Conservation (phyloP, 2,113 vertebrate species). For the Cynoglossus semilaevis region DNA sequence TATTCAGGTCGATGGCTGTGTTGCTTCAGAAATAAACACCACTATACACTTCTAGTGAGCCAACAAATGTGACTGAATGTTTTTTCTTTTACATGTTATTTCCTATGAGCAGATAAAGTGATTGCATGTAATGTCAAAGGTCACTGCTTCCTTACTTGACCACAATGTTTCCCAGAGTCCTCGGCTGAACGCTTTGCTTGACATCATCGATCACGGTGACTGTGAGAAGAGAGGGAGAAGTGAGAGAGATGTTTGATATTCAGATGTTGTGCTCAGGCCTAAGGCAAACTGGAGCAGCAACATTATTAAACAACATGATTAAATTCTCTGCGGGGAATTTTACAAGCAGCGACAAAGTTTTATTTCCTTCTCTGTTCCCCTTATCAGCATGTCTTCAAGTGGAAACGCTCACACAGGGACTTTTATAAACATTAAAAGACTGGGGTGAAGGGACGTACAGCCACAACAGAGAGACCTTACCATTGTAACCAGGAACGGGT, state of each 20-base stretch:
- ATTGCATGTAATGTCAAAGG: no score
- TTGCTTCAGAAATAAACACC: no score
- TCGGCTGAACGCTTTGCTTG: slow-evolving; percentile 82
- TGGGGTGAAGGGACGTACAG: no score
- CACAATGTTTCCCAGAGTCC: slow-evolving; percentile 91
- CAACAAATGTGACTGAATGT: no score
- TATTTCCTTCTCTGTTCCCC: background rate
- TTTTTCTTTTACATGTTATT: no score
- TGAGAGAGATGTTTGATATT: slow-evolving; percentile 15
- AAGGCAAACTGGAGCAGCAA: slow-evolving; percentile 2
- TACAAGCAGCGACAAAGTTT: background rate
- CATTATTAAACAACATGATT: slow-evolving; percentile 6
- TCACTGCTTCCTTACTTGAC: slow-evolving; percentile 84
- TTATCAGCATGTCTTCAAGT: background rate
- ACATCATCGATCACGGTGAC: slow-evolving; percentile 89
- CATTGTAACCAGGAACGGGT: slow-evolving; percentile 92
- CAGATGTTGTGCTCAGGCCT: slow-evolving; percentile 1
- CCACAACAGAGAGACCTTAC: slow-evolving; percentile 72
- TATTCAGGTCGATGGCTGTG: no score
- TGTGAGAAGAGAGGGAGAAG: slow-evolving; percentile 60
- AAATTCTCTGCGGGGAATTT: slow-evolving; percentile 6
- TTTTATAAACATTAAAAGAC: no score
- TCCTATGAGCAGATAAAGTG: no score
- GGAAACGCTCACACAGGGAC: background rate
- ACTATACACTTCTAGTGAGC: no score